Conservation (phyloP, 2,888 invertebrate species). For the Sepiola atlantica region DNA sequence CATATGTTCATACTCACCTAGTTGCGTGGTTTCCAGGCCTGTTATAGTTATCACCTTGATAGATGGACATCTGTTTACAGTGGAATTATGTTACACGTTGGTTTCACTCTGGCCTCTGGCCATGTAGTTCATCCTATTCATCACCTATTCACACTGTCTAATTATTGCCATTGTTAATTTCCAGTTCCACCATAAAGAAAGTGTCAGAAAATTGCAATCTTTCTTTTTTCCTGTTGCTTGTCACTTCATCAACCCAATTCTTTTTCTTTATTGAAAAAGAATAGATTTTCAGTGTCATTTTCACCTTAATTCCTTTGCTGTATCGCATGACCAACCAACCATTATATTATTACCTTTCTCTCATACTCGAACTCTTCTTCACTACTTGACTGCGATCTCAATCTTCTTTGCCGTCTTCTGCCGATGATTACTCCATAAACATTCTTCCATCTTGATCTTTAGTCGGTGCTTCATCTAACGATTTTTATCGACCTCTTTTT, state of each 20-base stretch:
- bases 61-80: no score
- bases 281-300: neutral
- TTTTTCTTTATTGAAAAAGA: neutral
- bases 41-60: no score
- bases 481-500: neutral
- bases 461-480: neutral
- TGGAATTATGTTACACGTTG: neutral
- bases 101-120: neutral
- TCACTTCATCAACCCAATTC: neutral
- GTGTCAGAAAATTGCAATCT: neutral
- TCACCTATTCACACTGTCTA: neutral
- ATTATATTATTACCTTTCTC: neutral
- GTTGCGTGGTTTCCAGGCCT: no score
- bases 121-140: neutral
- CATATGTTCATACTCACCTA: no score
- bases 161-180: neutral
- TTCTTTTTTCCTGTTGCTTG: neutral
- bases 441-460: neutral
- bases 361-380: neutral
- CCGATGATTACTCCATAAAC: neutral
- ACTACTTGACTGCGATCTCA: no score
- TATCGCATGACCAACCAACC: neutral
- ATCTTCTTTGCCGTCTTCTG: neutral
- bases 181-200: neutral
- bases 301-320: neutral